Conservation (phyloP, 2,888 invertebrate species). For the Aphodius granarius region DNA sequence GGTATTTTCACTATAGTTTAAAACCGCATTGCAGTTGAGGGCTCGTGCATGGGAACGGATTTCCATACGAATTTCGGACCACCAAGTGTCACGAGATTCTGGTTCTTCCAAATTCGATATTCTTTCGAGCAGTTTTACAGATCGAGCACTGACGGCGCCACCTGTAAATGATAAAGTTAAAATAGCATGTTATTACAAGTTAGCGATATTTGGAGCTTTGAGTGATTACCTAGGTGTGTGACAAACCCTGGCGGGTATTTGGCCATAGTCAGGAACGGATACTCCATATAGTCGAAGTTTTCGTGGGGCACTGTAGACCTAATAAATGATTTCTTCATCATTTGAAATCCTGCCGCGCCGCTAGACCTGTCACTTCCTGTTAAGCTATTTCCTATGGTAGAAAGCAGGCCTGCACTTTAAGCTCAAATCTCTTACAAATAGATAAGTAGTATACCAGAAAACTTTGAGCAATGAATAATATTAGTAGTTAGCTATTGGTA, state of each 20-base stretch:
- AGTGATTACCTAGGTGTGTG: slow-evolving; percentile 73
- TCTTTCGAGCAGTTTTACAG: slow-evolving; percentile 79
- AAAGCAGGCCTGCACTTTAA: not conserved
- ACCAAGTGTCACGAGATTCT: slow-evolving; percentile 92
- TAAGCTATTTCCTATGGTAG: slow-evolving; percentile 73
- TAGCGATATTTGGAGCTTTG: not conserved
- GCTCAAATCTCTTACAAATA: not conserved
- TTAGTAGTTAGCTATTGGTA: too few species aligned
- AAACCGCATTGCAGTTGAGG: slow-evolving; percentile 89
- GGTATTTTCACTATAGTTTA: slow-evolving; percentile 91
- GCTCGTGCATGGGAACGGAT: slow-evolving; percentile 91
- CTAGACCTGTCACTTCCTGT: slow-evolving; percentile 67
- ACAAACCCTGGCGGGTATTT: slow-evolving; percentile 90
- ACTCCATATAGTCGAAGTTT: slow-evolving; percentile 87
- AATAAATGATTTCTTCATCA: slow-evolving; percentile 57
- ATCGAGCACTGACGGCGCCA: slow-evolving; percentile 82
- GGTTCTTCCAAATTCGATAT: slow-evolving; percentile 86
- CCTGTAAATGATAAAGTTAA: slow-evolving; percentile 53
- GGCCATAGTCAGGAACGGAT: slow-evolving; percentile 92
- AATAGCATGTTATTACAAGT: not conserved
- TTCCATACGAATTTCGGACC: slow-evolving; percentile 95
- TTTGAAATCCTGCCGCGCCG: slow-evolving; percentile 60
- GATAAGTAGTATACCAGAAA: not conserved
- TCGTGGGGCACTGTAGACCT: slow-evolving; percentile 73
- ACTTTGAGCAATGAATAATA: too few species aligned